Conservation (phyloP, 2,888 invertebrate genomes). For the Erebia aethiops region DNA sequence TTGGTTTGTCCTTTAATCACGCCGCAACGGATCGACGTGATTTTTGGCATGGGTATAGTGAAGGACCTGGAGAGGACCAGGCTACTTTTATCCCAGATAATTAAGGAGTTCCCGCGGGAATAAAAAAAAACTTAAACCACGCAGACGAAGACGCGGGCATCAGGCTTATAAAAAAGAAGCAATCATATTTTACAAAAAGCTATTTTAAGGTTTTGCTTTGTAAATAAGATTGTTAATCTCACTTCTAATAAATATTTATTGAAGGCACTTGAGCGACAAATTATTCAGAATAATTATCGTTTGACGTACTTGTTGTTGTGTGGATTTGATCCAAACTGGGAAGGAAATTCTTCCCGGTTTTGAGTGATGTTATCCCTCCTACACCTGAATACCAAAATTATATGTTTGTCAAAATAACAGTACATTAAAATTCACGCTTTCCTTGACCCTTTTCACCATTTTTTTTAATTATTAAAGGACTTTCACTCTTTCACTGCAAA, state of each 20-base stretch:
- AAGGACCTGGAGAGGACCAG: too few species aligned
- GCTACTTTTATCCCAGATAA: too few species aligned
- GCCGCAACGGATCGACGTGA: too few species aligned
- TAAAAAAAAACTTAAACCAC: too few species aligned
- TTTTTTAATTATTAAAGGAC: background rate
- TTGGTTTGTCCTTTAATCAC: too few species aligned
- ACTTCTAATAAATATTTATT: constrained; percentile 64
- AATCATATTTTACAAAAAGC: background rate
- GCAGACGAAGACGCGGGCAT: too few species aligned
- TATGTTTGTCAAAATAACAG: constrained; percentile 7
- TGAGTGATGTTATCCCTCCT: constrained; percentile 75
- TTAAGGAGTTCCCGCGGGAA: too few species aligned
- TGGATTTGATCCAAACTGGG: constrained; percentile 70
- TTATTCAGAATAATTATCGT: constrained; percentile 52
- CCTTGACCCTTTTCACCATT: background rate
- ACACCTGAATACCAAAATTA: constrained; percentile 72
- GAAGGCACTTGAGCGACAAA: constrained; percentile 47
- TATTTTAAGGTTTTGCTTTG: background rate
- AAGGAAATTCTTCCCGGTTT: constrained; percentile 72
- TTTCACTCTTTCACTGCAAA: background rate
- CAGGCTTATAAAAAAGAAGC: background rate
- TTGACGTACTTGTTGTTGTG: constrained; percentile 72
- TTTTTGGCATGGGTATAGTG: too few species aligned
- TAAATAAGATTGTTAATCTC: background rate
- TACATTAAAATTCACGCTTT: background rate